Percentiles rank a stretch among this genome's conserved stretches.
These are phyloP conservation scores for Benthosema pterotum DNA, from an alignment of 2,797 vertebrate genomes.

Conservation along the genomic window DNA sequence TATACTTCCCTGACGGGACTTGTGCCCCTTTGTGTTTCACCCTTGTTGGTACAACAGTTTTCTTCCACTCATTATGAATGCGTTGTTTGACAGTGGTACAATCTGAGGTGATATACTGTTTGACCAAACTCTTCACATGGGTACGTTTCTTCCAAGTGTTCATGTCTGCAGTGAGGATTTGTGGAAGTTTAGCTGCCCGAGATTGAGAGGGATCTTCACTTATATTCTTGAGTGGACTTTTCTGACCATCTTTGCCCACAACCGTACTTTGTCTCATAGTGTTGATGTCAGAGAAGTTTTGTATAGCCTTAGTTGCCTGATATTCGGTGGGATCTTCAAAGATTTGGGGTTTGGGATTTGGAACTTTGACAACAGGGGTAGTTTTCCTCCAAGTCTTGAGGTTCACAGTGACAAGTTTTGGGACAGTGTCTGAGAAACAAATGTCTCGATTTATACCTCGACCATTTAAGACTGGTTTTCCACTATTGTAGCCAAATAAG, in stretches of 20 bases:
- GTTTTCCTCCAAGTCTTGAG: background rate
- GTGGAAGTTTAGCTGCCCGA: slow-evolving; percentile 13
- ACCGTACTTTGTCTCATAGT: no score
- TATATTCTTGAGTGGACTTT: slow-evolving; percentile 3
- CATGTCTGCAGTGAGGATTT: slow-evolving; percentile 35
- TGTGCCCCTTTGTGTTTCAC: background rate
- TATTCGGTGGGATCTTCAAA: background rate
- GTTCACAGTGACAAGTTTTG: no score
- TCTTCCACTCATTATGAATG: slow-evolving; percentile 46
- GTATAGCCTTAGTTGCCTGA: no score
- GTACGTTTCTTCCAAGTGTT: background rate
- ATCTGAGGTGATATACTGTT: background rate
- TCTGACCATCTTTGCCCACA: no score
- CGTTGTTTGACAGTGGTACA: slow-evolving; percentile 16
- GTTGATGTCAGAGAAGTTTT: no score
- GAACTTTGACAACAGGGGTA: background rate
- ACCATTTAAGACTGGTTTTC: rapidly evolving
- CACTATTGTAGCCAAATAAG: slow-evolving; percentile 56
- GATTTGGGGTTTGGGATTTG: slow-evolving; percentile 4
- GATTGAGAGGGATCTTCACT: background rate
- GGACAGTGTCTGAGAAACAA: background rate
- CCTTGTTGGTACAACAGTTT: slow-evolving; percentile 19
- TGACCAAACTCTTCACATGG: background rate
- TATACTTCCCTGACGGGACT: background rate
- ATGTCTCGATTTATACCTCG: background rate